A percentile compares a stretch with the other conserved stretches of the same genome.
Conservation (phyloP, 1,140 invertebrate species). For the Ips typographus region DNA sequence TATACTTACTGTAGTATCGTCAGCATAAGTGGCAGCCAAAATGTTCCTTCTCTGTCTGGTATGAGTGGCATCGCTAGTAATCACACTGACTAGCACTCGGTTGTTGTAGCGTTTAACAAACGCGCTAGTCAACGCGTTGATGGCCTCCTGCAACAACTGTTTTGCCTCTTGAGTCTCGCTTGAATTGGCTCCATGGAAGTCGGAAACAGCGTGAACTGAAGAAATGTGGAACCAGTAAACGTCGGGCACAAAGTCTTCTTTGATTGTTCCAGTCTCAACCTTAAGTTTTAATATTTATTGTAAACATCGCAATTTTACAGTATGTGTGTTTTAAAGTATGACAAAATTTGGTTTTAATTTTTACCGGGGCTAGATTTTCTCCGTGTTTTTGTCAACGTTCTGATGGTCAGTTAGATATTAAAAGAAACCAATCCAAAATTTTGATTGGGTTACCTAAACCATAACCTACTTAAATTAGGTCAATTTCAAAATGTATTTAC, state of each 20-base stretch:
- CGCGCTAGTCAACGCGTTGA: slow-evolving; percentile 59
- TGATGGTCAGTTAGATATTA: too few relatives aligned
- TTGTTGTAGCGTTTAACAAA: slow-evolving; percentile 68
- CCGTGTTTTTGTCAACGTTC: background rate
- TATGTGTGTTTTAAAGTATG: slow-evolving; percentile 16
- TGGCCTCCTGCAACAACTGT: slow-evolving; percentile 60
- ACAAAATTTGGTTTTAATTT: too few relatives aligned
- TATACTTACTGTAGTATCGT: slow-evolving; percentile 25
- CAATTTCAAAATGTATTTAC: too few relatives aligned
- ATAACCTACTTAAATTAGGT: too few relatives aligned
- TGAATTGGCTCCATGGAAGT: slow-evolving; percentile 69
- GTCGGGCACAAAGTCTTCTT: slow-evolving; percentile 61
- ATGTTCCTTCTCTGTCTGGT: slow-evolving; percentile 52
- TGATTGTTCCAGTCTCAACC: slow-evolving; percentile 52
- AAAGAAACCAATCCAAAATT: too few relatives aligned
- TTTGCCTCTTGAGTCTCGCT: slow-evolving; percentile 67
- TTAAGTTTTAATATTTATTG: slow-evolving; percentile 32
- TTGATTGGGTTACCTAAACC: too few relatives aligned
- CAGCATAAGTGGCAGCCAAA: slow-evolving; percentile 16
- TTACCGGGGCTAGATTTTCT: too few relatives aligned
- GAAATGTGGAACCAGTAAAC: slow-evolving; percentile 68
- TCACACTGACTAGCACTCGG: slow-evolving; percentile 64
- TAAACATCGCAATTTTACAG: slow-evolving; percentile 26
- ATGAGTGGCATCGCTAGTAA: slow-evolving; percentile 67
- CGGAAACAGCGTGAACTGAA: slow-evolving; percentile 62